Base-by-base conservation (phyloP, 2,888 invertebrate species). In the Folsomia manolachei region DNA sequence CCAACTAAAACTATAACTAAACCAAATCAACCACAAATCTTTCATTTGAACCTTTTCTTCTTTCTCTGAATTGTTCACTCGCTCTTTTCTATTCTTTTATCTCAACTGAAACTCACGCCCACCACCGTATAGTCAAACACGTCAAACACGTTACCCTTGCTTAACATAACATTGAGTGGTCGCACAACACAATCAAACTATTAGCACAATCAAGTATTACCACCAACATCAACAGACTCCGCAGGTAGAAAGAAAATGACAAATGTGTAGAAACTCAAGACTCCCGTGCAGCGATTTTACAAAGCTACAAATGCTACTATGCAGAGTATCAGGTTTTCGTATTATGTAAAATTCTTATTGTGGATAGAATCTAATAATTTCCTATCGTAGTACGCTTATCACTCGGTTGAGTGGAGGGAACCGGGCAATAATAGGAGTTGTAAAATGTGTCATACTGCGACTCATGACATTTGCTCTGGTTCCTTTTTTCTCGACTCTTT, bases 341-440 rank as follows among this genome's bases (percentile, higher is more conserved):
- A n/a, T n/a, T n/a, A n/a, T n/a, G n/a, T n/a, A 24, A 27, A 27
- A 52, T 70, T 63, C 70, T 70, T 70, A 70, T 70, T 70, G 26
- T 53, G 51, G 52, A 25, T 51, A 21, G 25, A 39, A 53, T 56
- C 70, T 70, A n/a, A n/a, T 39, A 39, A 9, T 39, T 39, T 39
- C 39, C 39, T 39, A 39, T 39, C n/a, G n/a, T n/a, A n/a, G n/a
- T n/a, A n/a, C n/a, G n/a, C n/a, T n/a, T n/a, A 39, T 39, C 39
- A 39, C 39, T 39, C 39, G 4, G 39, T 39, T 14, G 39, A 39
- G 39, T 39, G 39, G 14, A 39, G 39, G 14, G 14, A 39, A 39
- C 7, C 39, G 14, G n/a, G 39, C 39, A 39, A 39, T 39, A 39
- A 39, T 39, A 14, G 4, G 39, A 39, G 39, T 39, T 39, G 39